These are phyloP conservation scores for Heloderma charlesbogerti DNA, from an alignment of 2,113 vertebrate genomes.

Conservation along the genomic window DNA sequence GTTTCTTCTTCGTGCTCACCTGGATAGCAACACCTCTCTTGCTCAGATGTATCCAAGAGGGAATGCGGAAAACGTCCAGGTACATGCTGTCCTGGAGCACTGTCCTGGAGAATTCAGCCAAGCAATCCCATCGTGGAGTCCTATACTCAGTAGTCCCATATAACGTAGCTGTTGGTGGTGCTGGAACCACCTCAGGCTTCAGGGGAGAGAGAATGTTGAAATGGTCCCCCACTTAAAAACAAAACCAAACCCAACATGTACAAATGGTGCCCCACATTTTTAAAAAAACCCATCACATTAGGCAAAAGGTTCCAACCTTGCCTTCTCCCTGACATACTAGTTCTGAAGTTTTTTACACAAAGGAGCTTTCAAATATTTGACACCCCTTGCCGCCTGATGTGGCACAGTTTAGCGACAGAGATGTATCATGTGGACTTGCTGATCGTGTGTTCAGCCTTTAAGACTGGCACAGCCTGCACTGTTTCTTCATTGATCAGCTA, in stretches of 20 bases:
- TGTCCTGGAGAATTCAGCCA: background rate
- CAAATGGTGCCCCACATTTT: background rate
- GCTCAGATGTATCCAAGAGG: background rate
- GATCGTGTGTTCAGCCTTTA: background rate
- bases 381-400: background rate
- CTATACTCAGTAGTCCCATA: no score
- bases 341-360: background rate
- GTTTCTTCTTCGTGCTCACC: background rate
- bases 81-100: background rate
- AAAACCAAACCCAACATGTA: background rate
- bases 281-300: background rate
- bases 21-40: background rate
- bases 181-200: background rate
- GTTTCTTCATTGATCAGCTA: background rate
- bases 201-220: background rate
- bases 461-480: background rate
- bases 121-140: background rate
- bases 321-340: background rate
- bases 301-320: background rate
- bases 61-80: background rate
- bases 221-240: background rate
- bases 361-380: background rate
- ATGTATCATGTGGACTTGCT: background rate
- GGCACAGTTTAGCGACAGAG: background rate
- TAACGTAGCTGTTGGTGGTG: background rate